Evolutionary conservation across 2,797 vertebrate genomes (phyloP), one percentile per base, ranked within the genome.

Genomic region (Phoxinus dragarum): DNA sequence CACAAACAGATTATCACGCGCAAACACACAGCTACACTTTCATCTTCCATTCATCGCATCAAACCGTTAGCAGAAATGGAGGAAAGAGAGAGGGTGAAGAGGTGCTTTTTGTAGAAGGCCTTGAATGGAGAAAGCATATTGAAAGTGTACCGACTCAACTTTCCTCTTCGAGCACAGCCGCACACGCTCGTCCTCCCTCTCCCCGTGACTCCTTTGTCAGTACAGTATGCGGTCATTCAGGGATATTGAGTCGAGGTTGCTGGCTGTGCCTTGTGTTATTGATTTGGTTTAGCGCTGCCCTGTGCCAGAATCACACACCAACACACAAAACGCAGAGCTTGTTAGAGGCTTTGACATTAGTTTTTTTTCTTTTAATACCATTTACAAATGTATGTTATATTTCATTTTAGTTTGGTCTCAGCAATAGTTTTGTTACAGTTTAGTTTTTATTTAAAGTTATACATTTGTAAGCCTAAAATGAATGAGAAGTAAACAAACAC

Each of bases 31-130:
- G 79, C 14, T 59, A 31, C n/a, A 40, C 84, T 87, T 86, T 89
- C 83, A 88, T 81, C 74, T 76, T 64, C 68, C 81, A 80, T 71
- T 82, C 69, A 82, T 75, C n/a, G 9, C 61, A 85, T 85, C 76
- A 80, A 86, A 9, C 56, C 47, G 82, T 44, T 66, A 80, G 59
- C 40, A 40, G 80, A 73, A 69, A 66, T 31, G 23, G 49, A 56
- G 76, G 68, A 80, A 36, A 85, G 42, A 12, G 17, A 49, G 80
- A 54, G 12, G 81, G 71, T 80, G 75, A 89, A 86, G 77, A 71
- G 80, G 81, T 72, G 67, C 71, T 82, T 85, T 59, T 59, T 81
- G 86, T 71, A 31, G 52, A 86, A 83, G 75, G 85, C 88, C 80
- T 89, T 84, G 76, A 89, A 82, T 84, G 40, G 40, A 68, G 47